Base-by-base conservation (phyloP, 2,888 invertebrate species). In the Trichopria drosophilae region DNA sequence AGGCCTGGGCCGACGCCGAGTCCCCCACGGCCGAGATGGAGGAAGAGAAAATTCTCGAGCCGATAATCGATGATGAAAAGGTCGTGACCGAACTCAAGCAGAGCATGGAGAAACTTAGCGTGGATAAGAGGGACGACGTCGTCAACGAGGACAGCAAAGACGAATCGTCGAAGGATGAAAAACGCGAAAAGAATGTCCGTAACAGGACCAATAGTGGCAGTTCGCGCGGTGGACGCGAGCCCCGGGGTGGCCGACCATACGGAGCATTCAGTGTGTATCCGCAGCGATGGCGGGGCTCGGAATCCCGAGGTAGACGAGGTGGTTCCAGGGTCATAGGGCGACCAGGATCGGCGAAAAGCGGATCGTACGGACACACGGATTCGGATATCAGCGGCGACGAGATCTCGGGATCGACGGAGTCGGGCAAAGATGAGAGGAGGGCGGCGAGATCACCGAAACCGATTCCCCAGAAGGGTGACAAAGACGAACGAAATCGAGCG, bases 311-410 rank as follows among this genome's bases (percentile, higher is more conserved):
- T 36, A 66, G 75, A 39, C 61, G 76, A 41, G 66, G 69, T 24
- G 67, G 71, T 9, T 63, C 68, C 58, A 60, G 76, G 55, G 61
- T 74, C 58, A 53, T 77, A 58, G 50, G 77, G 61, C 67, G 76
- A 43, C 65, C 73, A n/a, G 68, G 71, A 4, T 72, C 76, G 3
- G 67, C 64, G 0, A 75, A 75, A 55, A 77, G 78, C 37, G 77
- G 78, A 12, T 80, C 80, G 19, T 80, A 79, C 63, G 79, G 78
- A 31, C 80, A 80, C 39, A 86, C 87, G 10, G 90, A 89, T 67
- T 88, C 88, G 0, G 89, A 89, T 63, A 84, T 84, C 26, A 87
- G 88, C 16, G 85, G 84, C 3, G 90, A 89, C 55, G 87, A 87
- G 58, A 78, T 82, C 18, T 82, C 80, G 18, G 80, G 79, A 65